Evolutionary conservation across 2,888 invertebrate genomes (phyloP), one percentile per base, ranked within the genome.

Genomic region (Athalia cordata): DNA sequence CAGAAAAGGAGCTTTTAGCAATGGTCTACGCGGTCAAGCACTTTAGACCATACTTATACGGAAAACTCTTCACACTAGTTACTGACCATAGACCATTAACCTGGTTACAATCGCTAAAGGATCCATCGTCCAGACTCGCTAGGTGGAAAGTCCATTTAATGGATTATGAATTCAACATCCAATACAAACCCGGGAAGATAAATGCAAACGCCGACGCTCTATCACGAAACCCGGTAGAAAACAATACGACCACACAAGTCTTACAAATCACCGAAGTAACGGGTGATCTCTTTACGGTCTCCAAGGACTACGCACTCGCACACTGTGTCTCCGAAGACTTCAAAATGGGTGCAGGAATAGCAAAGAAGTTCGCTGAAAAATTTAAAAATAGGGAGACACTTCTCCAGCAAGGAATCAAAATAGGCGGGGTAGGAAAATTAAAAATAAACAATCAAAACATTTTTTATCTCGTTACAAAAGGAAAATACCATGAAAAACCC

Each of bases 1-100:
- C 72, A 2, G 80, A 81, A 64, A 80, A 79, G 61, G 82, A 83
- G 78, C 65, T 80, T 0, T 47, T 81, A n/a, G 82, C 81, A 0
- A 75, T 83, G 0, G 66, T 82, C 3, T 79, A 76, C 45, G 83
- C 80, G 6, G 72, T 79, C 3, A 80, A 81, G 15, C 78, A 80
- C 66, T 83, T 80, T 52, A 57, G 79, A 45, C 78, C 78, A 7
- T 82, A 83, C 66, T n/a, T 83, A 29, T 79, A 80, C 13, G 83
- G 83, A 4, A 68, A 64, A 3, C 77, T 74, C 45, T 81, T 83
- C 52, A 70, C 62, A 8, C 65, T 82, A 3, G 70, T 81, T 0
- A 82, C 80, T 0, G 83, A 83, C 49, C 80, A 81, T 70, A 66
- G 74, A 11, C 79, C 79, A n/a, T 59, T 80, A 15, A 49, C 62